Evolutionary conservation across 2,888 invertebrate genomes (phyloP).

Genomic region (Pristionchus entomophagus): DNA sequence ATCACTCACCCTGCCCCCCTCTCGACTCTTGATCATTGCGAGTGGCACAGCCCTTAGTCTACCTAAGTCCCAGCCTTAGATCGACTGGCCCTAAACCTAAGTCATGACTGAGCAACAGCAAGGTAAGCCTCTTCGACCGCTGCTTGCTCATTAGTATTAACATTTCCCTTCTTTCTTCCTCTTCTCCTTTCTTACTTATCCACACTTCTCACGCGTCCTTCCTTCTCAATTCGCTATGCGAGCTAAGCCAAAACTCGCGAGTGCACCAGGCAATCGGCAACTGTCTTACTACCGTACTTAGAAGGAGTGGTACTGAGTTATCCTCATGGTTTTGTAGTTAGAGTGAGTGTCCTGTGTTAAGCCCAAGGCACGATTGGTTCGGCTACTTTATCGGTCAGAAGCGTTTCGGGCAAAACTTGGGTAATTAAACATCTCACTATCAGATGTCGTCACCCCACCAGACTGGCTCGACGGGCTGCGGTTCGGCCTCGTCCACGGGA

Average conservation of each 20-base stretch:
- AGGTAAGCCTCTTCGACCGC: background rate
- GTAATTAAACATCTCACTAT: no score
- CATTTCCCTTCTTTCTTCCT: background rate
- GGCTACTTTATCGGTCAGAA: no score
- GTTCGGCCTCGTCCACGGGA: background rate
- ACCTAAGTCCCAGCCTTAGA: background rate
- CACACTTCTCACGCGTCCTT: background rate
- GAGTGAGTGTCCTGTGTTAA: no score
- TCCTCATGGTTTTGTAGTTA: no score
- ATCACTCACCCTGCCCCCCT: background rate
- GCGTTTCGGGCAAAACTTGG: no score
- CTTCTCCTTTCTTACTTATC: background rate
- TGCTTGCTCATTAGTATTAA: background rate
- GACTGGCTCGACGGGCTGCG: background rate
- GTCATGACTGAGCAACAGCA: background rate
- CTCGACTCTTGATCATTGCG: background rate
- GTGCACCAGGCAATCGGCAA: background rate
- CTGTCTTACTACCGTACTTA: background rate
- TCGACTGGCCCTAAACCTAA: no score
- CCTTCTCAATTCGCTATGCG: background rate
- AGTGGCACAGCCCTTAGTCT: background rate
- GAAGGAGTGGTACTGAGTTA: no score
- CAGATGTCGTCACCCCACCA: slow-evolving; percentile 15
- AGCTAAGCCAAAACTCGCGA: background rate
- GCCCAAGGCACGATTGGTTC: no score